These are phyloP conservation scores for Alentia gelatinosa DNA, from an alignment of 2,888 invertebrate genomes.

Conservation along the genomic window DNA sequence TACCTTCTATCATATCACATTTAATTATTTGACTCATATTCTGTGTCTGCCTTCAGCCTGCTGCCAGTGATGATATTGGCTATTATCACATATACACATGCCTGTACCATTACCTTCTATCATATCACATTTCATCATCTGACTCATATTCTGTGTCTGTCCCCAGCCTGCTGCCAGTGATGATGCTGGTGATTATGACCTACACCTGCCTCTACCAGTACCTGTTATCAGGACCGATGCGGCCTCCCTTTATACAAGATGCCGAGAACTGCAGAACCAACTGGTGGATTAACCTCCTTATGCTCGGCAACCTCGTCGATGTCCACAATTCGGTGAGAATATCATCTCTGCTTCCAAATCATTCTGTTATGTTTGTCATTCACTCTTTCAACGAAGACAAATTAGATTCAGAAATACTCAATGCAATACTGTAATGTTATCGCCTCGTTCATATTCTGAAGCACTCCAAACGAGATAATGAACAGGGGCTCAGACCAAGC, in stretches of 20 bases:
- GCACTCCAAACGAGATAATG: no score
- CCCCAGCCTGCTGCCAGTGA: slow-evolving; percentile 78
- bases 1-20: no score
- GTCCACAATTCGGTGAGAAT: slow-evolving; percentile 54
- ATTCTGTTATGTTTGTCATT: neutral
- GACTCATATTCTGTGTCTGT: no score
- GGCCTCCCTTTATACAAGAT: slow-evolving; percentile 63
- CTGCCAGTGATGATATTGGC: slow-evolving; percentile 78
- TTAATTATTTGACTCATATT: no score
- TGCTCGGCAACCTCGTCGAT: slow-evolving; percentile 74
- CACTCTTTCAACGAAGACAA: no score
- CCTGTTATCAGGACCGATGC: slow-evolving; percentile 76
- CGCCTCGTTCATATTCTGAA: no score
- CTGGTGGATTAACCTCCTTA: slow-evolving; percentile 78
- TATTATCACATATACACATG: slow-evolving; percentile 72
- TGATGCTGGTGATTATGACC: slow-evolving; percentile 76
- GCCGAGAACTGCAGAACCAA: slow-evolving; percentile 70
- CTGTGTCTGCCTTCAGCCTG: slow-evolving; percentile 73
- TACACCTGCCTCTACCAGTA: slow-evolving; percentile 76
- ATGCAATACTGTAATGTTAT: no score
- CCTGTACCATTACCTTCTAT: no score
- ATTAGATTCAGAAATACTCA: no score
- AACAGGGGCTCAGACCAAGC: no score
- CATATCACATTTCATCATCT: no score
- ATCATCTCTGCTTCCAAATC: neutral